Evolutionary conservation across 2,888 invertebrate genomes (phyloP), one percentile per base, ranked within the genome.

Genomic region (Drosophila infuscata): DNA sequence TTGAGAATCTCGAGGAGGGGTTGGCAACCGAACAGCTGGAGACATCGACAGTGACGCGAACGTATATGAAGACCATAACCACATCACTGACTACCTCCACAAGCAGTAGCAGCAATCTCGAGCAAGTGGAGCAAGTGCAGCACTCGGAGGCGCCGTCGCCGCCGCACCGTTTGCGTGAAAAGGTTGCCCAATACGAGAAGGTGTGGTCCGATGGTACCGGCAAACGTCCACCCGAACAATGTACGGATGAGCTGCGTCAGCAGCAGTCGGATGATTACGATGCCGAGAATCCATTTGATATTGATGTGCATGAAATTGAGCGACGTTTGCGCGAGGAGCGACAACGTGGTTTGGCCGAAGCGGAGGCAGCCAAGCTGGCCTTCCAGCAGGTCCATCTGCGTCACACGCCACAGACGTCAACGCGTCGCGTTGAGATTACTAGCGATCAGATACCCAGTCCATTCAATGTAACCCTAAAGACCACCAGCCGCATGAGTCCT

Each of bases 171-270:
- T 94, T 97, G 73, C 95, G 95, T 76, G 96, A 96, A 90, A 95
- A 96, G 85, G 97, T 97, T 83, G 95, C 94, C 82, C 96, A 96
- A 92, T 97, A 96, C 93, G 97, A 97, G 93, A 96, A 96, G 94
- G 95, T 96, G 79, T 96, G 96, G 96, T 94, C 95, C 73, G 95
- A 95, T 32, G 80, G 91, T 51, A 70, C 84, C 3, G 64, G 65
- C 46, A 91, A 90, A 67, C 82, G 88, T 41, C 70, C 91, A 32
- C 91, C 94, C 76, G 92, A 92, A 2, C 81, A 86, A 46, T 81
- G 79, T 12, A 81, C 89, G 11, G 92, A 90, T 65, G 89, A 93
- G 25, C 62, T 91, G 71, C 82, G 83, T 5, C 70, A 79, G 88
- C 67, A 65, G 61, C 74, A 85, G 9, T 63, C 71, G 12, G 86